A percentile compares a stretch with the other conserved stretches of the same genome.
Conservation (phyloP, 2,888 invertebrate genomes). For the Aethes cnicana region DNA sequence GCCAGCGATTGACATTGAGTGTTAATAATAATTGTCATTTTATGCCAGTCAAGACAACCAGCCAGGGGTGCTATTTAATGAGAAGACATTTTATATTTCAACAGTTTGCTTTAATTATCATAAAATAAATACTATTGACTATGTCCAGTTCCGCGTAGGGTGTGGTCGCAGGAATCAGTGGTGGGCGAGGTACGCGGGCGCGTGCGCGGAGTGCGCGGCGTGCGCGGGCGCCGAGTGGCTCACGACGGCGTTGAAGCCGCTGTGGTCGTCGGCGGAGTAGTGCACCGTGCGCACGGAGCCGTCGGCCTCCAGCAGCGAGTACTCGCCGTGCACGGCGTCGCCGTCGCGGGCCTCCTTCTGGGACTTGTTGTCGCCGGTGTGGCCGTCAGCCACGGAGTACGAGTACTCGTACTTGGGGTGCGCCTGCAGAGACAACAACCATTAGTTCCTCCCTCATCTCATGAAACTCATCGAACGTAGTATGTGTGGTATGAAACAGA, state of each 20-base stretch:
- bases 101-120: slow-evolving; percentile 34
- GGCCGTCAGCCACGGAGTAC: slow-evolving; percentile 81
- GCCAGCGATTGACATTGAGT: too few species aligned
- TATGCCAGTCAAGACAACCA: too few species aligned
- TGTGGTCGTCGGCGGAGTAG: slow-evolving; percentile 79
- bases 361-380: slow-evolving; percentile 80
- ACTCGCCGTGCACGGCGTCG: slow-evolving; percentile 61
- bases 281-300: slow-evolving; percentile 80
- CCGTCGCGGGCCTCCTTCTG: slow-evolving; percentile 70
- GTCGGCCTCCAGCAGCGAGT: slow-evolving; percentile 77
- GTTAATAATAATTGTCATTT: too few species aligned
- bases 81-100: slow-evolving; percentile 12
- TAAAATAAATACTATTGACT: slow-evolving; percentile 37
- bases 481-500: too few species aligned
- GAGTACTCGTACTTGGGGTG: slow-evolving; percentile 81
- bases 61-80: neutral
- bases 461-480: too few species aligned
- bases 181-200: slow-evolving; percentile 48
- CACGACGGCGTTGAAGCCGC: slow-evolving; percentile 69
- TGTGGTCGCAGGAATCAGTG: slow-evolving; percentile 38
- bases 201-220: slow-evolving; percentile 45
- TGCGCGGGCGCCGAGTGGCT: slow-evolving; percentile 61
- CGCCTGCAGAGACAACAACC: slow-evolving; percentile 47
- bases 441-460: too few species aligned
- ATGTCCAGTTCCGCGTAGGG: slow-evolving; percentile 32